These are phyloP conservation scores for Holocentrus rufus DNA, from an alignment of 2,797 vertebrate genomes.

Conservation along the genomic window DNA sequence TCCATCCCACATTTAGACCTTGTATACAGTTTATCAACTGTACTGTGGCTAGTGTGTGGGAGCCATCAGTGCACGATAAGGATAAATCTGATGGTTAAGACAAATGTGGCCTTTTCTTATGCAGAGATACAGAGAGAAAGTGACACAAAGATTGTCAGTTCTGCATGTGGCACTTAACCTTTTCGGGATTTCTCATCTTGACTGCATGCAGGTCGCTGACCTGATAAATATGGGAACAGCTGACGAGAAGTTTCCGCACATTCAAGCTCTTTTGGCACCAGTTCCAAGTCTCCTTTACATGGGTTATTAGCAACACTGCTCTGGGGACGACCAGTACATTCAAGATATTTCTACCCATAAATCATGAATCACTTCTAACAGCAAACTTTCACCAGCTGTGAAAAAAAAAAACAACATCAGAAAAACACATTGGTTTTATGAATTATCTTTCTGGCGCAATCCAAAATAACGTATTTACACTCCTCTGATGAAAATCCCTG, in stretches of 20 bases:
- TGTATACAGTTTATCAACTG: slow-evolving; percentile 10
- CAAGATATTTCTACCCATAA: slow-evolving; percentile 72
- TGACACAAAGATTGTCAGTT: slow-evolving; percentile 3
- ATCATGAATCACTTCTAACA: slow-evolving; percentile 75
- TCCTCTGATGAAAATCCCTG: slow-evolving; percentile 28
- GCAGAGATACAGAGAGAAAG: slow-evolving; percentile 9
- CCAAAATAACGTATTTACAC: slow-evolving; percentile 41
- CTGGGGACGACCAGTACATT: slow-evolving; percentile 70
- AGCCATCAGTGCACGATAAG: neutral
- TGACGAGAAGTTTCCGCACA: slow-evolving; percentile 57
- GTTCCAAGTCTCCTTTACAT: slow-evolving; percentile 70
- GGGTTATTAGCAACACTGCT: slow-evolving; percentile 76
- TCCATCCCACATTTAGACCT: slow-evolving; percentile 11
- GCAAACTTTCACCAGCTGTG: slow-evolving; percentile 66
- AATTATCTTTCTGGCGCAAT: slow-evolving; percentile 46
- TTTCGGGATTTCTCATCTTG: slow-evolving; percentile 61
- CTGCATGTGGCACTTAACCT: slow-evolving; percentile 22
- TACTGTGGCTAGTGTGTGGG: slow-evolving; percentile 18
- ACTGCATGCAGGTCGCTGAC: slow-evolving; percentile 42
- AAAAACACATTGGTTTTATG: slow-evolving; percentile 40
- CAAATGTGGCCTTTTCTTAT: slow-evolving; percentile 8
- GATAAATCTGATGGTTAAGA: slow-evolving; percentile 11
- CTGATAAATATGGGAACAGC: slow-evolving; percentile 9
- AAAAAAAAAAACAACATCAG: slow-evolving; percentile 44
- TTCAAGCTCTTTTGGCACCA: slow-evolving; percentile 65